phyloP scores from a whole-genome alignment of 2,888 invertebrate species.

The Melanostoma scalare region DNA sequence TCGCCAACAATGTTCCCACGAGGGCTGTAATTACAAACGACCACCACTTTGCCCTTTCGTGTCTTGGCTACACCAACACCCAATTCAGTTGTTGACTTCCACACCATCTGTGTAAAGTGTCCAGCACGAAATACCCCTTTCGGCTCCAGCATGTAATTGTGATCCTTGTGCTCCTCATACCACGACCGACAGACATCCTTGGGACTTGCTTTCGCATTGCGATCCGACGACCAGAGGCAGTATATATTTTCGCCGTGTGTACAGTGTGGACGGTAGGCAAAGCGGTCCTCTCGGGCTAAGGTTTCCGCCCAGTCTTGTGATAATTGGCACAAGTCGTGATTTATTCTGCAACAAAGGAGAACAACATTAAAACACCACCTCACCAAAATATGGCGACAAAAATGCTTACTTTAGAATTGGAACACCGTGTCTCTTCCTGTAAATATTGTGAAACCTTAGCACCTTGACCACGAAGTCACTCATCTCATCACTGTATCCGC shows the following conservation, averaged over 20 bases:
- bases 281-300: constrained; percentile 85
- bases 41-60: constrained; percentile 90
- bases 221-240: constrained; percentile 84
- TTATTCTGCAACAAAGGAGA: constrained; percentile 82
- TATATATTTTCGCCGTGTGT: constrained; percentile 86
- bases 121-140: constrained; percentile 83
- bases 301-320: constrained; percentile 89
- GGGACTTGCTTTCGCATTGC: constrained; percentile 82
- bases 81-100: constrained; percentile 87
- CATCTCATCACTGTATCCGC: constrained; percentile 75
- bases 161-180: constrained; percentile 85
- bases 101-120: constrained; percentile 89
- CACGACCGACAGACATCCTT: constrained; percentile 83
- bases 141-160: constrained; percentile 82
- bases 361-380: neutral
- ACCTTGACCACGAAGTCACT: constrained; percentile 83
- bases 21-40: constrained; percentile 83
- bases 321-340: constrained; percentile 85
- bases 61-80: constrained; percentile 89
- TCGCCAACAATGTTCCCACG: constrained; percentile 76
- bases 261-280: constrained; percentile 86
- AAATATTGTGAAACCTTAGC: constrained; percentile 85
- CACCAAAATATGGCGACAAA: neutral
- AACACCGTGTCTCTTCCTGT: constrained; percentile 84
- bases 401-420: constrained; percentile 83